phyloP scores from a whole-genome alignment of 2,888 invertebrate species.

The Cosmia trapezina region DNA sequence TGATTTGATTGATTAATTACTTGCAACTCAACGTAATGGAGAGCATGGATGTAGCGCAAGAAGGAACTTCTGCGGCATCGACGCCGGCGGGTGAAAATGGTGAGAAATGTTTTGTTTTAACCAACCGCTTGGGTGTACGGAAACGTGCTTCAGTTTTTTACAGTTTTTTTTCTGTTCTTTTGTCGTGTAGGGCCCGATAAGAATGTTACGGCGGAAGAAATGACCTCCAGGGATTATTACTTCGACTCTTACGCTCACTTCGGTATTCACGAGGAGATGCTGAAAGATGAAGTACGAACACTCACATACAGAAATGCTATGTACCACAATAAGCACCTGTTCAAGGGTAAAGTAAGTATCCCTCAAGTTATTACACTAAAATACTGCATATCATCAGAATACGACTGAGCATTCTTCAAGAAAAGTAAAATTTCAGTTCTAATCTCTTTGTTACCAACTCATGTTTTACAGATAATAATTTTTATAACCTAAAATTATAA shows the following conservation, averaged over 20 bases:
- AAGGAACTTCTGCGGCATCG: slow-evolving; percentile 83
- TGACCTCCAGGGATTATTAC: slow-evolving; percentile 99
- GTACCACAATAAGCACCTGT: slow-evolving; percentile 99
- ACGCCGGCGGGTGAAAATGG: slow-evolving; percentile 87
- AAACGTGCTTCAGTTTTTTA: slow-evolving; percentile 84
- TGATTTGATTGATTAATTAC: slow-evolving; percentile 72
- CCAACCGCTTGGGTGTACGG: slow-evolving; percentile 71
- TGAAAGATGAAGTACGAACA: slow-evolving; percentile 99
- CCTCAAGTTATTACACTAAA: background rate
- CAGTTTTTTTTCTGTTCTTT: slow-evolving; percentile 59
- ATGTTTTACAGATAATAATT: slow-evolving; percentile 21
- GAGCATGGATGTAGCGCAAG: slow-evolving; percentile 88
- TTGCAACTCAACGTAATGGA: slow-evolving; percentile 82
- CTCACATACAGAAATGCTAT: slow-evolving; percentile 99
- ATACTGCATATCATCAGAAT: background rate
- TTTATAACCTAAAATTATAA: slow-evolving; percentile 55
- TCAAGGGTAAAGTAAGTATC: slow-evolving; percentile 94
- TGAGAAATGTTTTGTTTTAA: slow-evolving; percentile 71
- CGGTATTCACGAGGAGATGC: slow-evolving; percentile 99
- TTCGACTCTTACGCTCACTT: slow-evolving; percentile 99
- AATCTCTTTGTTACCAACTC: slow-evolving; percentile 49
- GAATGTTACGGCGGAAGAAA: slow-evolving; percentile 95
- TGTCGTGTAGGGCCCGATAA: slow-evolving; percentile 83
- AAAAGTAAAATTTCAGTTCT: background rate
- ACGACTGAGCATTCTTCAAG: background rate